These are phyloP conservation scores for Gortyna flavago DNA, from an alignment of 2,888 invertebrate species.

Conservation along the genomic window DNA sequence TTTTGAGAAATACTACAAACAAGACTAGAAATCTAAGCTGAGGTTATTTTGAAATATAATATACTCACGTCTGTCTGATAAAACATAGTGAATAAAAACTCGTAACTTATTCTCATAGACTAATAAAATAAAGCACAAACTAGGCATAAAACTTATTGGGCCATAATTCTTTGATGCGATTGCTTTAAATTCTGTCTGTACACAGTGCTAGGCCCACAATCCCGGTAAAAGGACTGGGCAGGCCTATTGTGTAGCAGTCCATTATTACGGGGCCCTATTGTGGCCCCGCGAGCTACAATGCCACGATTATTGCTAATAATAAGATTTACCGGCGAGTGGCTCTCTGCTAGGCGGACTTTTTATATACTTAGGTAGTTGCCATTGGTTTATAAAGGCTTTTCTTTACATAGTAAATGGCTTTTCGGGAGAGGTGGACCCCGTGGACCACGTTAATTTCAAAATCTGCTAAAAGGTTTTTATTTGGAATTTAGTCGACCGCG, in stretches of 20 bases:
- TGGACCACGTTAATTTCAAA: slow-evolving; percentile 44
- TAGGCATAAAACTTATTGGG: slow-evolving; percentile 40
- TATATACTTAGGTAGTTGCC: slow-evolving; percentile 61
- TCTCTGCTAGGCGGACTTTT: slow-evolving; percentile 45
- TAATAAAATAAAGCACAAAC: slow-evolving; percentile 45
- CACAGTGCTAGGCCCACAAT: slow-evolving; percentile 55
- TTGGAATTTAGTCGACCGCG: slow-evolving; percentile 8
- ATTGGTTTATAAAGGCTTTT: slow-evolving; percentile 63
- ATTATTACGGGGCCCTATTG: slow-evolving; percentile 73
- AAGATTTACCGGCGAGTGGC: slow-evolving; percentile 70
- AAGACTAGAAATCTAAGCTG: slow-evolving; percentile 5
- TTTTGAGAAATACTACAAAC: slow-evolving; percentile 13
- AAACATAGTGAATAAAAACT: slow-evolving; percentile 5
- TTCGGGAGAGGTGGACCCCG: slow-evolving; percentile 17
- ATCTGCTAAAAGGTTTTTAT: slow-evolving; percentile 43
- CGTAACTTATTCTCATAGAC: slow-evolving; percentile 4
- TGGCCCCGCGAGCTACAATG: slow-evolving; percentile 70
- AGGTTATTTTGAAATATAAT: slow-evolving; percentile 28
- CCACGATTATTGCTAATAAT: slow-evolving; percentile 78
- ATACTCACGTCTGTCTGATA: slow-evolving; percentile 16
- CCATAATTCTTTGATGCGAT: slow-evolving; percentile 60
- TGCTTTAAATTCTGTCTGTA: slow-evolving; percentile 64
- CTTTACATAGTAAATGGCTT: slow-evolving; percentile 46
- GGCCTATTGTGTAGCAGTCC: slow-evolving; percentile 70
- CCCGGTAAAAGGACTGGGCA: slow-evolving; percentile 65